Evolutionary conservation across 2,113 vertebrate genomes (phyloP).

Genomic region (Lates calcarifer): DNA sequence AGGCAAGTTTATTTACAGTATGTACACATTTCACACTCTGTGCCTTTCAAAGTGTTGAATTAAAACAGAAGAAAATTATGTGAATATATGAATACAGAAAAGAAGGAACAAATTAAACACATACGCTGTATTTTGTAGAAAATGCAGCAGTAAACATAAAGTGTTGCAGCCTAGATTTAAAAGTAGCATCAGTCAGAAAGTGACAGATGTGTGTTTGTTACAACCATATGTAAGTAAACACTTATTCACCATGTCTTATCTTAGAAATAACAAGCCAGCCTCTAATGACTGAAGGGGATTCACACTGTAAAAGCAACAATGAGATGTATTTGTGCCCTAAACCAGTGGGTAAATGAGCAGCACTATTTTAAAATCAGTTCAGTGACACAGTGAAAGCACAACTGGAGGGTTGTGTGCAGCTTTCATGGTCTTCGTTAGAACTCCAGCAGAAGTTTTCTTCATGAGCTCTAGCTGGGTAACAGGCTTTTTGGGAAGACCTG

Average conservation of each 20-base stretch:
- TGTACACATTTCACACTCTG: not conserved
- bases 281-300: not conserved
- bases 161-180: not conserved
- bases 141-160: not conserved
- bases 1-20: not conserved
- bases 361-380: conserved; percentile 42
- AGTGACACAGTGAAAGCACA: conserved; percentile 13
- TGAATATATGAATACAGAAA: not conserved
- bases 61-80: not conserved
- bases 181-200: conserved; percentile 3
- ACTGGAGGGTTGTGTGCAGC: conserved; percentile 36
- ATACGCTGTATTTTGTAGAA: not conserved
- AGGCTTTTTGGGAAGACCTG: not conserved
- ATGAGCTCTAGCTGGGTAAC: conserved; percentile 5
- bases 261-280: not conserved
- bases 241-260: not conserved
- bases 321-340: conserved; percentile 19
- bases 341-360: conserved; percentile 19
- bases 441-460: conserved; percentile 8
- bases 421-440: conserved; percentile 7
- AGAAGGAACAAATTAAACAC: not conserved
- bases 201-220: not conserved
- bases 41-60: conserved; percentile 14
- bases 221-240: not conserved
- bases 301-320: not conserved